phyloP scores from a whole-genome alignment of 2,797 vertebrate genomes.

The Acipenser transmontanus region DNA sequence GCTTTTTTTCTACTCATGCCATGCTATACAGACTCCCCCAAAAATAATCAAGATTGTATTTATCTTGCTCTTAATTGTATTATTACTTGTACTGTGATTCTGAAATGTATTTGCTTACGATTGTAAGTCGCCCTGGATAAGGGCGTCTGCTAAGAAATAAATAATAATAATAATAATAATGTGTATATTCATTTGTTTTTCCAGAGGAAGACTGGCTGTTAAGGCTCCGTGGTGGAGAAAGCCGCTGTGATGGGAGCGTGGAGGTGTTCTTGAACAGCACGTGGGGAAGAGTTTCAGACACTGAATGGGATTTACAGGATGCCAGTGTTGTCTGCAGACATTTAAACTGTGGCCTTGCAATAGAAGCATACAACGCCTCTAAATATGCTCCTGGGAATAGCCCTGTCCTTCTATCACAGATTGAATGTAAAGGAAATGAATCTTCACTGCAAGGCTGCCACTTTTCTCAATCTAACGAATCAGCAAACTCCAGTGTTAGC shows the following conservation, averaged over 20 bases:
- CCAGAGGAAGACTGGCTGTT: conserved; percentile 1
- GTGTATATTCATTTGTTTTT: not conserved
- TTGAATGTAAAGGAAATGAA: conserved; percentile 6
- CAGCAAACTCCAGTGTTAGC: not conserved
- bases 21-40: not conserved
- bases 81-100: too few relatives aligned
- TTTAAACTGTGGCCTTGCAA: conserved; percentile 3
- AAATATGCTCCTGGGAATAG: not conserved
- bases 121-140: too few relatives aligned
- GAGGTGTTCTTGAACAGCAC: conserved; percentile 28
- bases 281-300: not conserved
- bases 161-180: not conserved
- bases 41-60: not conserved
- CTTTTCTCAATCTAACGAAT: not conserved
- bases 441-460: conserved; percentile 1
- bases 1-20: not conserved
- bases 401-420: not conserved
- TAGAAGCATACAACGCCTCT: not conserved
- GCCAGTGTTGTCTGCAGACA: conserved; percentile 3
- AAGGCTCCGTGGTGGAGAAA: not conserved
- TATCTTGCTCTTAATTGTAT: too few relatives aligned
- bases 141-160: too few relatives aligned
- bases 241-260: conserved; percentile 15
- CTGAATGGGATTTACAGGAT: conserved; percentile 2
- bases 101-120: too few relatives aligned